Percentiles rank a stretch among this genome's conserved stretches.
Conservation (phyloP, 2,113 vertebrate species). For the Struthio camelus region DNA sequence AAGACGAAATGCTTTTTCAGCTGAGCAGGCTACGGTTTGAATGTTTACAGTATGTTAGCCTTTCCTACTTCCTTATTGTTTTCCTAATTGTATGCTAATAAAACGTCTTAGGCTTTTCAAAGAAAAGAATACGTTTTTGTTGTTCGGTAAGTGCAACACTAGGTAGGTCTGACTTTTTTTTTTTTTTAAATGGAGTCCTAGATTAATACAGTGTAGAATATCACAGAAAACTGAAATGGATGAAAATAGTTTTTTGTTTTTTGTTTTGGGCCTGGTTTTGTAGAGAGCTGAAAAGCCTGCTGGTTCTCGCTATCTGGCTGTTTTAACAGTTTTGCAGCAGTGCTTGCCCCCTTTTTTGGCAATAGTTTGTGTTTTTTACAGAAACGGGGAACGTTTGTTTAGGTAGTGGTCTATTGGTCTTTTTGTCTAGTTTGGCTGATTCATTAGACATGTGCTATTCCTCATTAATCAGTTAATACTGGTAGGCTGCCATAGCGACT, state of each 20-base stretch:
- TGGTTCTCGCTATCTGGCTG: background rate
- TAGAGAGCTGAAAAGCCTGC: background rate
- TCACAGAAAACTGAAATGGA: background rate
- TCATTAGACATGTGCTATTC: background rate
- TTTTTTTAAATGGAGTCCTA: background rate
- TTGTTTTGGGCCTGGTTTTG: background rate
- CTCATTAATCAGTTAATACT: background rate
- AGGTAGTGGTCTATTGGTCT: background rate
- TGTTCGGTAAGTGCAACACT: background rate
- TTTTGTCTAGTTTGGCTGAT: background rate
- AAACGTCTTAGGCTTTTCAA: fast-evolving
- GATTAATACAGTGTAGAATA: background rate
- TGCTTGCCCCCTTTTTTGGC: background rate
- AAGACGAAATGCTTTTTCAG: fast-evolving
- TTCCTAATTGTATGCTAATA: fast-evolving
- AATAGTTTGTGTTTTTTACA: background rate
- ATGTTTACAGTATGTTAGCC: fast-evolving
- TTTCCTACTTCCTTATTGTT: background rate
- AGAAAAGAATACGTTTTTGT: fast-evolving
- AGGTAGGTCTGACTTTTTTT: background rate
- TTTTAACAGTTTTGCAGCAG: background rate
- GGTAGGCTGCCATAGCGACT: background rate
- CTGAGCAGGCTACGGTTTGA: fast-evolving
- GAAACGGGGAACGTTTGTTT: background rate
- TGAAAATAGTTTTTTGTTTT: background rate